Conservation (phyloP, 2,113 vertebrate genomes). For the Salvelinus alpinus region DNA sequence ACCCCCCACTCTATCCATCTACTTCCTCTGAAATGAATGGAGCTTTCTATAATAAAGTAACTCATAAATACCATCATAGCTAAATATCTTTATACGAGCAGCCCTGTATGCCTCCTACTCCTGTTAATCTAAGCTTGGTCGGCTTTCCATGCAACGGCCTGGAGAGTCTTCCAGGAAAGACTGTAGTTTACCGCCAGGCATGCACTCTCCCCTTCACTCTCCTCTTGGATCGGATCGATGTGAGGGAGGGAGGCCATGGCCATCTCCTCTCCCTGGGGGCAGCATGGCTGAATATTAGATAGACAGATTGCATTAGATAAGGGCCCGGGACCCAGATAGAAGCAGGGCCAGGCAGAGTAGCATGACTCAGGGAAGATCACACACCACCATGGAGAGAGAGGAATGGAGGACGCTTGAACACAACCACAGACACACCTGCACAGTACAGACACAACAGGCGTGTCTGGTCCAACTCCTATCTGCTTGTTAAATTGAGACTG, state of each 20-base stretch:
- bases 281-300: background rate
- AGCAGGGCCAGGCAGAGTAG: background rate
- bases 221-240: background rate
- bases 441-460: too few relatives aligned
- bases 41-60: background rate
- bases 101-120: background rate
- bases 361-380: background rate
- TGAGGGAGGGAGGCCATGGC: background rate
- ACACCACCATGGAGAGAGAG: background rate
- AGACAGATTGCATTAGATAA: slow-evolving; percentile 3
- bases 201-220: background rate
- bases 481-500: too few relatives aligned
- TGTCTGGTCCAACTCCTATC: too few relatives aligned
- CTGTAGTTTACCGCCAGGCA: background rate
- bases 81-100: background rate
- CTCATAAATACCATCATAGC: background rate
- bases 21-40: background rate
- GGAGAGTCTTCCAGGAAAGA: background rate
- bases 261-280: background rate
- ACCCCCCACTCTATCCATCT: background rate
- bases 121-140: background rate
- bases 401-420: background rate
- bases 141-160: background rate
- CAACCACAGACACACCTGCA: too few relatives aligned
- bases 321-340: background rate